Percentiles rank a stretch among this genome's conserved stretches.
phyloP scores from a whole-genome alignment of 2,797 vertebrate species.

The Acipenser oxyrinchus region DNA sequence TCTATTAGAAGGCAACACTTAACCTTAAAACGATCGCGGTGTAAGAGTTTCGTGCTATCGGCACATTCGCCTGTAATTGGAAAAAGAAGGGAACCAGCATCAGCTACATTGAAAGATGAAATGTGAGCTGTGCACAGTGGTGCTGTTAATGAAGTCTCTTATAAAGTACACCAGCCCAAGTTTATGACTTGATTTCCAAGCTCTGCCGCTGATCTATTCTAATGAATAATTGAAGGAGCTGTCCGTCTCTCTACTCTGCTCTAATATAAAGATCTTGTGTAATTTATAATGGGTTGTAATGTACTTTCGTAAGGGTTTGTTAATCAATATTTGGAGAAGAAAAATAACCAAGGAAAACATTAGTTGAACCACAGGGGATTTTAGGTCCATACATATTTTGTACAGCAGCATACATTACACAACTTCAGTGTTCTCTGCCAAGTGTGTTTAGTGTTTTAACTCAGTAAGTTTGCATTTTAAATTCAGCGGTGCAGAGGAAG shows the following conservation, averaged over 20 bases:
- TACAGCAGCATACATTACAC: not conserved
- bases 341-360: not conserved
- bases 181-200: slow-evolving; percentile 21
- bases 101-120: slow-evolving; percentile 22
- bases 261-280: not conserved
- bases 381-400: not conserved
- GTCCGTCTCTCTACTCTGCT: not conserved
- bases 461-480: no score
- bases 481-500: no score
- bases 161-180: slow-evolving; percentile 22
- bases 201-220: not conserved
- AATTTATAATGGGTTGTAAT: not conserved
- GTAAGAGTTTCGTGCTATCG: not conserved
- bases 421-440: not conserved
- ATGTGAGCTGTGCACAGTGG: slow-evolving; percentile 23
- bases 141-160: slow-evolving; percentile 22
- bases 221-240: not conserved
- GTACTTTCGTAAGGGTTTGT: not conserved
- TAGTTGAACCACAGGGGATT: not conserved
- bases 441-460: no score
- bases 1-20: not conserved
- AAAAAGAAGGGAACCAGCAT: slow-evolving; percentile 16
- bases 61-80: slow-evolving; percentile 17
- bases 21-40: not conserved
- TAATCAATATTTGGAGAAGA: not conserved